Evolutionary conservation across 2,888 invertebrate species (phyloP), one percentile per base, ranked within the genome.

Genomic region (Cepaea hortensis): DNA sequence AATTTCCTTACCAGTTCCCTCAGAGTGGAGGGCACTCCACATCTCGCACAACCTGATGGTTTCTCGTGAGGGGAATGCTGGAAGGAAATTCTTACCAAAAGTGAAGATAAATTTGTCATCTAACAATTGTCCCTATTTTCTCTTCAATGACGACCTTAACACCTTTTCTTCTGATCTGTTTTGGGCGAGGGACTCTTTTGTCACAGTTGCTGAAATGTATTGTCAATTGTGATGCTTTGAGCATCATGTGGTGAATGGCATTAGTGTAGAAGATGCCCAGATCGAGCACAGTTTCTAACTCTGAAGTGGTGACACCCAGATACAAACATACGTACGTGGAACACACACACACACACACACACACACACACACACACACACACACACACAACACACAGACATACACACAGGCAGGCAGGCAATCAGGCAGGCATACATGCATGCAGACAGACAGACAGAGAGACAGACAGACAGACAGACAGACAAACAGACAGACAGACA

Each of bases 81-180:
- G 84, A 62, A 79, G 62, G 72, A 76, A 84, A 65, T 84, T 84
- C 76, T 84, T 48, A 84, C 84, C 76, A 81, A 81, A 70, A 18
- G 48, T 62, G 73, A 23, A 79, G 73, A 83, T 83, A 83, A 83
- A 83, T 73, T 83, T 75, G 75, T 83, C 73, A 65, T 73, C 75
- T 35, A 18, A 83, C 72, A 83, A 83, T n/a, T 73, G 55, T 73
- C 83, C 73, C 68, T 35, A 73, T 83, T 81, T 18, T 81, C 81
- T 70, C 68, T n/a, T 81, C 50, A 50, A 50, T 48, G 23, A 20
- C 35, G 61, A 83, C 61, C 73, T 46, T 15, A 13, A 13, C 15
- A 79, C 23, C 79, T 6, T 35, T 79, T 18, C 35, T 23, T 62
- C 62, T 79, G 62, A 23, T 62, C 62, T n/a, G 35, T 62, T 62